Evolutionary conservation across 2,113 vertebrate genomes (phyloP), one percentile per base, ranked within the genome.

Genomic region (Hemibagrus wyckioides): DNA sequence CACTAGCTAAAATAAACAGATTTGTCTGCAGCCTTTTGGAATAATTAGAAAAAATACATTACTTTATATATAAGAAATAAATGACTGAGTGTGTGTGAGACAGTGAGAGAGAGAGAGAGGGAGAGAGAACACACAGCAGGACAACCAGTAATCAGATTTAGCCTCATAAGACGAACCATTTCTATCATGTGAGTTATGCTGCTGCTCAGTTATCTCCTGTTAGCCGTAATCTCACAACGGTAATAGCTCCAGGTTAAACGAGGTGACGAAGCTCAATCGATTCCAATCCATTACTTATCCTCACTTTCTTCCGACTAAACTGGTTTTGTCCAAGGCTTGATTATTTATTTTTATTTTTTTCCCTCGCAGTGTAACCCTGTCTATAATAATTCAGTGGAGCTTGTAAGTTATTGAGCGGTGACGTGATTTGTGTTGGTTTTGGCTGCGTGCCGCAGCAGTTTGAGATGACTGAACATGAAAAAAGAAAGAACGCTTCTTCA

Each of bases 91-190:
- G 81, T n/a, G 36, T 63, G 44, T 33, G 48, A 1, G 44, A 14
- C 44, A 15, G 44, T 0, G 73, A 11, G 71, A 23, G 39, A 75
- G n/a, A n/a, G n/a, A n/a, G n/a, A n/a, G n/a, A n/a, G n/a, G n/a
- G n/a, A n/a, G n/a, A n/a, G 39, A 25, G 75, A 48, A 13, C 15
- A 6, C 28, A 39, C 50, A n/a, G 71, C 71, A 85, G n/a, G 19
- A 63, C 21, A 1, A n/a, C 13, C 84, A 41, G 57, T 86, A 69
- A 80, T 86, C 80, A 61, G 61, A 86, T 86, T 86, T 63, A 25
- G 33, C 30, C 59, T 86, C 83, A 75, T 57, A 73, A 57, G 56
- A 41, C 9, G 36, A 67, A 54, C 48, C 85, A 67, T 69, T 65
- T 77, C 63, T 86, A 80, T 86, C 76, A 39, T 79, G 63, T 10